A percentile compares a stretch with the other conserved stretches of the same genome.
Conservation (phyloP, 2,113 vertebrate genomes). For the Empidonax alnorum region DNA sequence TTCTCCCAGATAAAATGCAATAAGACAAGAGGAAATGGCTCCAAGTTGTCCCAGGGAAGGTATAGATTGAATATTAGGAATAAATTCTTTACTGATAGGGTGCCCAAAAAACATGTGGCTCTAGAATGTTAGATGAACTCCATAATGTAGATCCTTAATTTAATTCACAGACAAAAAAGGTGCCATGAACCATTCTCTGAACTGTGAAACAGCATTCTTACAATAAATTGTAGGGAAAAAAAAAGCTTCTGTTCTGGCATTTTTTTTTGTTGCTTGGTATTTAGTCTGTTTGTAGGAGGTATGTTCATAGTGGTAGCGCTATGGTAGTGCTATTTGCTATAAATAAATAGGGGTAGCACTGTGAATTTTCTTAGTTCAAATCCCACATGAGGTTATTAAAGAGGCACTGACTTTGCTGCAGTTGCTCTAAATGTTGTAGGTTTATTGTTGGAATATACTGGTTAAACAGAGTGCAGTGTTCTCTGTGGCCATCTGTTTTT, state of each 20-base stretch:
- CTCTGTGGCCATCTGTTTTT: not conserved
- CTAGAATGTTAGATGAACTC: not conserved
- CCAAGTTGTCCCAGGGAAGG: not conserved
- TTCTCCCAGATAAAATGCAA: not conserved
- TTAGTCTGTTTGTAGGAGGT: not conserved
- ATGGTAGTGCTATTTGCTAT: no score
- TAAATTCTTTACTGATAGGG: not conserved
- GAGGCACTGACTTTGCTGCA: not conserved
- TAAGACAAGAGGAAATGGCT: not conserved
- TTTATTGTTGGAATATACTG: not conserved
- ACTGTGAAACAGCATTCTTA: not conserved
- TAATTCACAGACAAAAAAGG: not conserved
- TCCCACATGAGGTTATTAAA: not conserved
- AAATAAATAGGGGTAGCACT: not conserved
- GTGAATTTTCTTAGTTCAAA: not conserved
- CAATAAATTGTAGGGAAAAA: not conserved
- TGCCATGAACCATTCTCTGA: not conserved
- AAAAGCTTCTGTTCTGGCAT: not conserved
- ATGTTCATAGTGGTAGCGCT: not conserved
- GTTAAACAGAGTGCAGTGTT: not conserved
- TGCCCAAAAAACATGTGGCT: not conserved
- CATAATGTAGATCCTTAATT: not conserved
- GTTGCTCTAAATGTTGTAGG: not conserved
- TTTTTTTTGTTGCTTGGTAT: not conserved
- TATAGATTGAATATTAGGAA: not conserved